Percentiles rank a stretch among this genome's conserved stretches.
Evolutionary conservation across 2,888 invertebrate species (phyloP).

Genomic region (Himalopsyche tibetana): DNA sequence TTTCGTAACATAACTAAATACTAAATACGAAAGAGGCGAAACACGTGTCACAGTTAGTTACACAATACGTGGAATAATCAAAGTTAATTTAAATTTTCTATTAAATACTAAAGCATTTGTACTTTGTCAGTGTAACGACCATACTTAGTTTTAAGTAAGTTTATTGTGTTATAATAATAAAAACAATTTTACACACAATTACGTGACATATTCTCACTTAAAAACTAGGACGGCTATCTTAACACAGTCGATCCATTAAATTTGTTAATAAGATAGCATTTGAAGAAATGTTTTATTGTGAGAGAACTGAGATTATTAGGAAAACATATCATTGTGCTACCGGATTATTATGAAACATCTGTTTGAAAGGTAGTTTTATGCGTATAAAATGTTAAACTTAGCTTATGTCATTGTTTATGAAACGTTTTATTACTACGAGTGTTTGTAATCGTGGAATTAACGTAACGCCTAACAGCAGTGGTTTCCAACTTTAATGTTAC

Average conservation of each 20-base stretch:
- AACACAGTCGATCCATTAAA: not conserved
- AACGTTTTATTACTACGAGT: not conserved
- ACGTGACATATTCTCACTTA: not conserved
- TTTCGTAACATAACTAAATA: no score
- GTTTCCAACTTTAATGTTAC: no score
- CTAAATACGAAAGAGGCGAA: no score
- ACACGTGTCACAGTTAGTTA: no score
- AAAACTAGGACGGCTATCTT: not conserved
- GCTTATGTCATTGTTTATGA: not conserved
- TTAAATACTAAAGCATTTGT: no score
- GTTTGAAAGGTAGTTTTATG: not conserved
- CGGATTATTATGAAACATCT: not conserved
- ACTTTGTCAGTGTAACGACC: no score
- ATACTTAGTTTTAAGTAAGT: no score
- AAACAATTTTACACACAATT: not conserved
- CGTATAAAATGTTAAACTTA: not conserved
- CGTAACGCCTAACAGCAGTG: no score
- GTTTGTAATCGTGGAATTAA: no score
- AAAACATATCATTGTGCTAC: not conserved
- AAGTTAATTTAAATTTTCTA: no score
- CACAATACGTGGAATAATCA: no score
- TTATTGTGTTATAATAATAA: no score
- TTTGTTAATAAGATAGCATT: not conserved
- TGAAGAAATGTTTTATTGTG: not conserved
- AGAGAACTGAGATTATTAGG: not conserved